phyloP scores from a whole-genome alignment of 2,797 vertebrate genomes.

The Neopelma chrysocephalum region DNA sequence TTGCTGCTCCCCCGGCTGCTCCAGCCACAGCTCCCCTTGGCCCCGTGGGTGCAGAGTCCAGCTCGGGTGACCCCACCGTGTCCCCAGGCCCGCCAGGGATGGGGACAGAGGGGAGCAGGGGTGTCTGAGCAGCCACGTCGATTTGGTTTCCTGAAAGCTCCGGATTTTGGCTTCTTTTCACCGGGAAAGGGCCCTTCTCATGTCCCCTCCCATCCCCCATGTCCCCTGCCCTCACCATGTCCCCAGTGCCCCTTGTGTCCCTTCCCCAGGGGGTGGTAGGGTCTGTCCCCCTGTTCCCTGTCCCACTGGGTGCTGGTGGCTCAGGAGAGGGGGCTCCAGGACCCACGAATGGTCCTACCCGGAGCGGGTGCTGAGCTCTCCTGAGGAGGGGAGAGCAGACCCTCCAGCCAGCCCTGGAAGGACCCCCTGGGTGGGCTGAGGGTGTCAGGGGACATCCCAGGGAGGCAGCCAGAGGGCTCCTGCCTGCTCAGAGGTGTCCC shows the following conservation, averaged over 20 bases:
- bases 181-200: background rate
- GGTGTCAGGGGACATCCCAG: background rate
- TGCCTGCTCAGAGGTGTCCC: background rate
- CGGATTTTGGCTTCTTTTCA: background rate
- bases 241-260: background rate
- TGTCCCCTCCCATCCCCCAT: background rate
- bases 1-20: background rate
- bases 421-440: background rate
- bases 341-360: background rate
- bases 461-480: background rate
- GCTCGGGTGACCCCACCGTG: fast-evolving
- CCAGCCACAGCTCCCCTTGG: background rate
- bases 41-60: background rate
- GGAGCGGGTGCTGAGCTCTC: background rate
- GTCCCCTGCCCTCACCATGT: too few species aligned
- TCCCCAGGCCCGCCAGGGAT: fast-evolving
- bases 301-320: background rate
- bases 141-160: background rate
- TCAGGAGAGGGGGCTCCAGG: background rate
- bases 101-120: background rate
- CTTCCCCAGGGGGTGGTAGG: background rate
- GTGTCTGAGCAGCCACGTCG: background rate
- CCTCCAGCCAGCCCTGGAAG: background rate
- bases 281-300: fast-evolving
- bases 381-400: background rate